These are phyloP conservation scores for Eudyptes chrysolophus DNA, from an alignment of 2,113 vertebrate genomes.

Conservation along the genomic window DNA sequence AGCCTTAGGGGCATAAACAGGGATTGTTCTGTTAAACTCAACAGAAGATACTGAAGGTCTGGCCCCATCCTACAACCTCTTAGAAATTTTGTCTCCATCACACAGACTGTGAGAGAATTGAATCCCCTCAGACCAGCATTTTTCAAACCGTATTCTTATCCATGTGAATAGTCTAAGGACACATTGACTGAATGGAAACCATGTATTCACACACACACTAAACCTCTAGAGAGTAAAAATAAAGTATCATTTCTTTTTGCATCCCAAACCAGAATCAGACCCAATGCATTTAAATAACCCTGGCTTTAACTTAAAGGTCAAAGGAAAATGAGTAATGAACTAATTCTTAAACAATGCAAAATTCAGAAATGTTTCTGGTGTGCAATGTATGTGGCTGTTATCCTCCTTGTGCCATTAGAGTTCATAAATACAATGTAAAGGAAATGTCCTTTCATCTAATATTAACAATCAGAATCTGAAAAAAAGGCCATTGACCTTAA, in stretches of 20 bases:
- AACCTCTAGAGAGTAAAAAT: not conserved
- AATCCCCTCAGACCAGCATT: not conserved
- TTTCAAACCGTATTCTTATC: not conserved
- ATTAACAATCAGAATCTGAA: constrained; percentile 72
- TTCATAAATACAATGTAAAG: constrained; percentile 75
- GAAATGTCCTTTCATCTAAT: constrained; percentile 77
- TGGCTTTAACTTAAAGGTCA: constrained; percentile 67
- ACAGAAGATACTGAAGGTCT: not conserved
- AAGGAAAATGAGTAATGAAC: constrained; percentile 70
- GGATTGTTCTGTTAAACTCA: not conserved
- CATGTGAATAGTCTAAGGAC: not conserved
- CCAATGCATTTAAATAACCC: not conserved
- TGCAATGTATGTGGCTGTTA: constrained; percentile 64
- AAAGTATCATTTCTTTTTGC: not conserved
- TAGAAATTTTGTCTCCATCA: not conserved
- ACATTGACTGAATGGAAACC: not conserved
- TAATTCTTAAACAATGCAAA: constrained; percentile 62
- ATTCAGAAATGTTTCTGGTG: constrained; percentile 52
- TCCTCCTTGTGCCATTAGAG: constrained; percentile 56
- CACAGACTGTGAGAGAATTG: not conserved
- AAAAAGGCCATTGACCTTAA: constrained; percentile 66
- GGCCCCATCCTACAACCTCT: not conserved
- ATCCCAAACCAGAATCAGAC: not conserved
- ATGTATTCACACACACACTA: not conserved
- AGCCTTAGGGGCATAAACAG: not conserved